phyloP scores from a whole-genome alignment of 2,888 invertebrate genomes.

The Prosapia bicincta region DNA sequence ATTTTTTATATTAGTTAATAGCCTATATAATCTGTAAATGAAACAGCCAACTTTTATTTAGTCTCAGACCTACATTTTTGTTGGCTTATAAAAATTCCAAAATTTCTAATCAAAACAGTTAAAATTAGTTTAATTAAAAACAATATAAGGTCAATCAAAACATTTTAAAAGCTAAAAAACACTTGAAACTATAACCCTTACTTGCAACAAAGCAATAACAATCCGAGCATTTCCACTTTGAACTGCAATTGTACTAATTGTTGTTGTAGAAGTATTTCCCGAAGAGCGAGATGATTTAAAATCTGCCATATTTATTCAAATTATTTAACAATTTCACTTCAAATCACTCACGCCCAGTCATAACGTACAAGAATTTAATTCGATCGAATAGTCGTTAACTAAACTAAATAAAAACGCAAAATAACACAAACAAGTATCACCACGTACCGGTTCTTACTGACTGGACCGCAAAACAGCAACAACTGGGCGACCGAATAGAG shows the following conservation, averaged over 20 bases:
- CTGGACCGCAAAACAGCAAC: background rate
- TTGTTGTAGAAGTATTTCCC: slow-evolving; percentile 51
- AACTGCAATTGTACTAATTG: slow-evolving; percentile 87
- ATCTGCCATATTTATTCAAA: background rate
- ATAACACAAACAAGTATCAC: background rate
- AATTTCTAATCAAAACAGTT: too few species aligned
- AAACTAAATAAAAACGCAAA: background rate
- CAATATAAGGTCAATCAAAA: too few species aligned
- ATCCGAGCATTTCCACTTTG: slow-evolving; percentile 82
- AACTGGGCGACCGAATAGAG: background rate
- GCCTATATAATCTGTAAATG: too few species aligned
- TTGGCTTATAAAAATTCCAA: too few species aligned
- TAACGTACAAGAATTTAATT: background rate
- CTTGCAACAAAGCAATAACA: slow-evolving; percentile 84
- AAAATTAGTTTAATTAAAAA: too few species aligned
- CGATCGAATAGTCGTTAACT: background rate
- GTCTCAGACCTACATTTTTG: too few species aligned
- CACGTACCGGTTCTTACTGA: background rate
- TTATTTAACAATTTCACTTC: background rate
- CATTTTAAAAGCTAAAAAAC: too few species aligned
- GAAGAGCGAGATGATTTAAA: background rate
- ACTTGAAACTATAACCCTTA: too few species aligned
- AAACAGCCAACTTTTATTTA: too few species aligned
- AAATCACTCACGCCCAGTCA: background rate
- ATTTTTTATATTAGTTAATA: too few species aligned